Conservation (phyloP, 2,888 invertebrate genomes). For the Spilosoma lubricipeda region DNA sequence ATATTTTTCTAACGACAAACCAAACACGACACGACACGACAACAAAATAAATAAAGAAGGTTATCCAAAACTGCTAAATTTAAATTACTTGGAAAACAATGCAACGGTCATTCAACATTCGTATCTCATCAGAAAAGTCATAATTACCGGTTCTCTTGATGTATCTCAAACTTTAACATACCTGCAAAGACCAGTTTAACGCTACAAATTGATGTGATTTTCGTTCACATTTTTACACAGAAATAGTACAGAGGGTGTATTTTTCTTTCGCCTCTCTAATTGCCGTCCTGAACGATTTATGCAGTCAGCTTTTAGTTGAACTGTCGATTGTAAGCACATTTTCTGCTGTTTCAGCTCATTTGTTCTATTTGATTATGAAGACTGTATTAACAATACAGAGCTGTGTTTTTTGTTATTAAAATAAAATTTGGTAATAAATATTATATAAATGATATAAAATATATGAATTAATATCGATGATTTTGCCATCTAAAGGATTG, state of each 20-base stretch:
- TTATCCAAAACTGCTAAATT: no score
- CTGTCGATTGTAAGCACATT: conserved; percentile 33
- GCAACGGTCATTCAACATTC: not conserved
- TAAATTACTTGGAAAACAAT: not conserved
- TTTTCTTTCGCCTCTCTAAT: conserved; percentile 40
- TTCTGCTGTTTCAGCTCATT: conserved; percentile 29
- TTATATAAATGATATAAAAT: no score
- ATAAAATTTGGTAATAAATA: no score
- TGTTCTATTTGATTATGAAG: conserved; percentile 33
- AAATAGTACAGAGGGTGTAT: conserved; percentile 43
- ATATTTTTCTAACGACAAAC: no score
- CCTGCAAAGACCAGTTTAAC: conserved; percentile 36
- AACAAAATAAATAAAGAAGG: no score
- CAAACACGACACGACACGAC: no score
- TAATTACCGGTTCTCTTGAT: not conserved
- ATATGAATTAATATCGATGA: no score
- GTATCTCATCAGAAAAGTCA: not conserved
- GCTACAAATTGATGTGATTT: conserved; percentile 36
- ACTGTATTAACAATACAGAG: conserved; percentile 5
- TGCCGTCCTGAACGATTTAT: conserved; percentile 46
- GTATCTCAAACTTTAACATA: not conserved
- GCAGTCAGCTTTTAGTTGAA: conserved; percentile 33
- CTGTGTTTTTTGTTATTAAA: not conserved
- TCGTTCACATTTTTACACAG: conserved; percentile 32
- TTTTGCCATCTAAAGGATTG: no score